Evolutionary conservation across 2,797 vertebrate genomes (phyloP).

Genomic region (Amniataba percoides): DNA sequence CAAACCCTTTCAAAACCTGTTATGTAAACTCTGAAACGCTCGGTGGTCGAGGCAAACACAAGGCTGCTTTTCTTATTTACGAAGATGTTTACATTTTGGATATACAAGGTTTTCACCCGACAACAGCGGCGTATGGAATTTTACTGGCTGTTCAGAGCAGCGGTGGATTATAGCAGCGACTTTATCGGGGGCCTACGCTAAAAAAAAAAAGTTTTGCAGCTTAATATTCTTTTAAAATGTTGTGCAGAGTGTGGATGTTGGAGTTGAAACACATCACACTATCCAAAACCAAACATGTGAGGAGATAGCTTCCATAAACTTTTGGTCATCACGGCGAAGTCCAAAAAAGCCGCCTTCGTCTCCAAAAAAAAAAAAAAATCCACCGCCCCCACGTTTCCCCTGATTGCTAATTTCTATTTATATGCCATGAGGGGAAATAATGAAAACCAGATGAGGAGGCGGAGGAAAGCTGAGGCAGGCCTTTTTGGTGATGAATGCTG

Average conservation of each 20-base stretch:
- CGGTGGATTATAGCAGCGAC: constrained; percentile 6
- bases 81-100: constrained; percentile 37
- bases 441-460: constrained; percentile 77
- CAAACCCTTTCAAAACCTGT: constrained; percentile 35
- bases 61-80: constrained; percentile 35
- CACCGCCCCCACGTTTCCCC: constrained; percentile 68
- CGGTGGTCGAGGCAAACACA: constrained; percentile 37
- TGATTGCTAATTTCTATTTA: constrained; percentile 82
- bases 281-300: constrained; percentile 50
- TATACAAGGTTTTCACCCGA: constrained; percentile 9
- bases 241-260: constrained; percentile 46
- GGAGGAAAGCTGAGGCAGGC: constrained; percentile 68
- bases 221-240: constrained; percentile 32
- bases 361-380: constrained; percentile 54
- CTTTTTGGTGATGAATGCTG: constrained; percentile 73
- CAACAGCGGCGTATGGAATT: not conserved
- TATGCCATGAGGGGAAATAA: constrained; percentile 78
- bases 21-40: constrained; percentile 27
- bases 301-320: constrained; percentile 70
- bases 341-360: constrained; percentile 52
- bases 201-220: constrained; percentile 13
- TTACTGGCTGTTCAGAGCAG: constrained; percentile 9
- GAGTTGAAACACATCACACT: constrained; percentile 46
- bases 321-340: constrained; percentile 48
- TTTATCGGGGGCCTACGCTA: constrained; percentile 20